Conservation (phyloP, 2,113 vertebrate species). For the Phalacrocorax pelagicus region DNA sequence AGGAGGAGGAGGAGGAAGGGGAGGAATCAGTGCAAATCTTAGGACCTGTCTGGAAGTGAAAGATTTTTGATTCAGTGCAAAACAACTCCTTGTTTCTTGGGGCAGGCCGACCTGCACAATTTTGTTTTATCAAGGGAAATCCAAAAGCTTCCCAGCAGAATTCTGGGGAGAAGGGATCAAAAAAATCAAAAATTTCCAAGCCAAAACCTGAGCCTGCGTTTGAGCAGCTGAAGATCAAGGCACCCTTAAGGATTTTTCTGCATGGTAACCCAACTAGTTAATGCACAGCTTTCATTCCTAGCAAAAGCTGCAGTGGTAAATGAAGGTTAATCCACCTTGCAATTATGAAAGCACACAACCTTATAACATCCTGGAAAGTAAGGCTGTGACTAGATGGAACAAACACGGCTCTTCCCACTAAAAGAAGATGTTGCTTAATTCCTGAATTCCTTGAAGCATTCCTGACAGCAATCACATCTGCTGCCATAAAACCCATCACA, state of each 20-base stretch:
- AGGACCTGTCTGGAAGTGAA: background rate
- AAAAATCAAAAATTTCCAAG: background rate
- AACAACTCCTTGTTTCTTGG: background rate
- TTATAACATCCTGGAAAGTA: background rate
- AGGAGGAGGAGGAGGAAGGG: background rate
- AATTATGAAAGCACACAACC: background rate
- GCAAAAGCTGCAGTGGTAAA: background rate
- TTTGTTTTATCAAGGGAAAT: background rate
- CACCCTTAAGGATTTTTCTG: background rate
- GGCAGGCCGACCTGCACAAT: background rate
- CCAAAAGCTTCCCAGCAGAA: background rate
- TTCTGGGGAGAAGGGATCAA: background rate
- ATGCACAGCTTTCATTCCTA: background rate
- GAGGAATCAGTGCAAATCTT: background rate
- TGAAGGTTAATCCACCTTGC: background rate
- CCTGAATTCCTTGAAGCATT: constrained; percentile 74
- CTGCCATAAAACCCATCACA: constrained; percentile 78
- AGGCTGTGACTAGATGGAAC: background rate
- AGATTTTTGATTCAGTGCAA: background rate
- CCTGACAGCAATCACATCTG: constrained; percentile 83
- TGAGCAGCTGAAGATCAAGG: background rate
- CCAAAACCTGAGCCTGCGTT: background rate
- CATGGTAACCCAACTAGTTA: background rate
- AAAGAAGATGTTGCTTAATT: constrained; percentile 58
- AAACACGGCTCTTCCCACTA: constrained; percentile 32